Evolutionary conservation across 1,140 invertebrate genomes (phyloP), one percentile per base, ranked within the genome.

Genomic region (Radopholus similis): DNA sequence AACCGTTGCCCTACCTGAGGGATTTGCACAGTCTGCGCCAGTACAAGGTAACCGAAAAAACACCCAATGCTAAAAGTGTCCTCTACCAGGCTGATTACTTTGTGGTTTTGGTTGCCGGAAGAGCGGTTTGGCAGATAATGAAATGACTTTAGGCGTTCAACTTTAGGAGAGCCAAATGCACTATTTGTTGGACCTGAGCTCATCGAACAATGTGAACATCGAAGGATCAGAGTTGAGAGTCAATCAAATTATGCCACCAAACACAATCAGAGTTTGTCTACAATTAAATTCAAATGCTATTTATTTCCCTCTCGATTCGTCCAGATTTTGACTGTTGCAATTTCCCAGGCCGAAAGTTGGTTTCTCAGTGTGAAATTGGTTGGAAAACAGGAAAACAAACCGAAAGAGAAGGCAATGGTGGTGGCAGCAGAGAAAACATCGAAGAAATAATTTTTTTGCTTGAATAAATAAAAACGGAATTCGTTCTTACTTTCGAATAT

Each of bases 161-260:
- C 70, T 68, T 1, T 28, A 70, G 68, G 18, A 37, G 18, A 38
- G 59, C 44, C 32, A 32, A 40, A 74, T 69, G 47, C 73, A 71
- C 21, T 73, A 73, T 58, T 60, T 76, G 68, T 54, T 73, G 23
- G 72, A 73, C 30, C 35, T 73, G 58, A 56, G 23, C 13, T 51
- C 47, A n/a, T 73, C 72, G 23, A 70, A 73, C 49, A 77, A 77
- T 55, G 72, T 73, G 23, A 73, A 73, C 56, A 76, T 73, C 30
- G 73, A 73, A 47, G 58, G 72, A 18, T 34, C 75, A 15, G 74
- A 72, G 37, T 57, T 71, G 34, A 53, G 53, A 32, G 64, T 73
- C 28, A 74, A 73, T 15, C 49, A 64, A 28, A 66, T n/a, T 13
- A 73, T 73, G 8, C 37, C 40, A 23, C 23, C 74, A 13, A 62